Conservation (phyloP, 2,888 invertebrate species). For the Alsophila aescularia region DNA sequence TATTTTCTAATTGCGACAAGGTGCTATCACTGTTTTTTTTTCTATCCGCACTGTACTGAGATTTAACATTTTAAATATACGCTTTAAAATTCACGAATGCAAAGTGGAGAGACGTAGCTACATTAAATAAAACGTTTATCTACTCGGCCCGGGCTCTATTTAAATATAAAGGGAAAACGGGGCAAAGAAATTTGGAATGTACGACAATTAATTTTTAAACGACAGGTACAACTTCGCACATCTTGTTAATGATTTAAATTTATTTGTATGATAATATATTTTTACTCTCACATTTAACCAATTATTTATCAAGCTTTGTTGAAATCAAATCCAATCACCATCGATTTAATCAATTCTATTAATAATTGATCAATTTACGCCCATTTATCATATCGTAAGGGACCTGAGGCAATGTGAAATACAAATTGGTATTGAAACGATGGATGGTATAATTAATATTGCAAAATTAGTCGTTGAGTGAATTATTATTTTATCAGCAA, state of each 20-base stretch:
- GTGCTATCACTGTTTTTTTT: slow-evolving; percentile 14
- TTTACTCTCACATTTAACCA: too few species aligned
- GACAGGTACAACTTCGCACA: too few species aligned
- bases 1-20: slow-evolving; percentile 14
- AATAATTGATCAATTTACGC: neutral
- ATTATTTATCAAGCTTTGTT: neutral
- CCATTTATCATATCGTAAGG: slow-evolving; percentile 9
- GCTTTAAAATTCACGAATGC: slow-evolving; percentile 43
- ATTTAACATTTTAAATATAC: slow-evolving; percentile 38
- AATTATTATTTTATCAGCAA: too few species aligned
- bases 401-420: slow-evolving; percentile 4
- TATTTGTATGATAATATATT: too few species aligned
- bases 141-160: slow-evolving; percentile 27
- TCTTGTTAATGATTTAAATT: too few species aligned
- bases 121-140: slow-evolving; percentile 43
- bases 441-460: neutral
- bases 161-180: slow-evolving; percentile 21
- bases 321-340: slow-evolving; percentile 1
- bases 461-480: too few species aligned
- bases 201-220: slow-evolving; percentile 12
- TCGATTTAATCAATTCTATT: neutral
- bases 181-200: slow-evolving; percentile 20
- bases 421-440: slow-evolving; percentile 9
- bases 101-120: slow-evolving; percentile 40
- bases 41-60: slow-evolving; percentile 28